These are phyloP conservation scores for Caenorhabditis afra DNA, from an alignment of 2,888 invertebrate genomes.

Conservation along the genomic window DNA sequence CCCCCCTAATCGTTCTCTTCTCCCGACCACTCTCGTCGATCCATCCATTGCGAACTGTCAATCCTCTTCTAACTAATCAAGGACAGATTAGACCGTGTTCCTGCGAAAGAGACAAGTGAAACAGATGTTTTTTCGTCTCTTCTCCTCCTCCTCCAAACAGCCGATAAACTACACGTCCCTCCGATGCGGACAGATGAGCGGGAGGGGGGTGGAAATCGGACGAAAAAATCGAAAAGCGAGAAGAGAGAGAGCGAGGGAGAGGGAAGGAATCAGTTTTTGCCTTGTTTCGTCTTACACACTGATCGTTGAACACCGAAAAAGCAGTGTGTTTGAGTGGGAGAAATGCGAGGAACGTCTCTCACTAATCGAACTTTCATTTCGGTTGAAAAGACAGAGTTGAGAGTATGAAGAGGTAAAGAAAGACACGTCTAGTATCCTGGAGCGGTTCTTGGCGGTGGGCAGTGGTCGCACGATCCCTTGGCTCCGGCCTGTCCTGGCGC, in stretches of 20 bases:
- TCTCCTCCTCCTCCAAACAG: too few relatives aligned
- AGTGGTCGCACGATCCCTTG: slow-evolving; percentile 72
- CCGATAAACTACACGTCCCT: not conserved
- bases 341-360: slow-evolving; percentile 11
- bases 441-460: slow-evolving; percentile 69
- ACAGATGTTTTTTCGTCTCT: not conserved
- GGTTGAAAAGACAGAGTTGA: slow-evolving; percentile 6
- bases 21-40: not conserved
- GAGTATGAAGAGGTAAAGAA: not conserved
- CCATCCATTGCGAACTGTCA: too few relatives aligned
- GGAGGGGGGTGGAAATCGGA: too few relatives aligned
- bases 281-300: slow-evolving; percentile 29
- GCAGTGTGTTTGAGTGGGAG: slow-evolving; percentile 12
- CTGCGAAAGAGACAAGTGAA: not conserved
- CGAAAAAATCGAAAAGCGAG: not conserved
- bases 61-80: not conserved
- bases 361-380: slow-evolving; percentile 34
- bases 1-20: not conserved
- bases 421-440: slow-evolving; percentile 65
- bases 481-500: slow-evolving; percentile 66
- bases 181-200: not conserved
- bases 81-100: not conserved
- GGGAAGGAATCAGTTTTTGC: slow-evolving; percentile 6
- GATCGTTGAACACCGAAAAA: slow-evolving; percentile 24
- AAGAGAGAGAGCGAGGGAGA: not conserved